Conservation (phyloP, 2,797 vertebrate genomes). For the Carcharodon carcharias region DNA sequence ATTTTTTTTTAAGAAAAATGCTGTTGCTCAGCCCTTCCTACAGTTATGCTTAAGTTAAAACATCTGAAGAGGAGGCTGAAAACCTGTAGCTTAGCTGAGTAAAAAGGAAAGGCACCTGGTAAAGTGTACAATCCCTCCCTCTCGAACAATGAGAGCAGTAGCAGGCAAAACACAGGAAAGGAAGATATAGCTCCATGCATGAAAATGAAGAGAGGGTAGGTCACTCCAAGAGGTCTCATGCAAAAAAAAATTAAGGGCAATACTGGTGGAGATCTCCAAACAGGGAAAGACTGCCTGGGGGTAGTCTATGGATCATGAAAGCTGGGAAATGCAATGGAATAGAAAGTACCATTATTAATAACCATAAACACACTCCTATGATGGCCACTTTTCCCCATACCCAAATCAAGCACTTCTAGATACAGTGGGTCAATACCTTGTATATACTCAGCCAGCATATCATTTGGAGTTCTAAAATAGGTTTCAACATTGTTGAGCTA, state of each 20-base stretch:
- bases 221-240: neutral
- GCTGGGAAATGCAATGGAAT: neutral
- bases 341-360: neutral
- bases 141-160: neutral
- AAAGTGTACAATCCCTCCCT: neutral
- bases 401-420: neutral
- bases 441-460: neutral
- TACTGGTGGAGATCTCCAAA: neutral
- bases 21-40: neutral
- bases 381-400: too few relatives aligned
- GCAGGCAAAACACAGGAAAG: neutral
- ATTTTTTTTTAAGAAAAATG: neutral
- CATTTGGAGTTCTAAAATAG: neutral
- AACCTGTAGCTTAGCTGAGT: neutral
- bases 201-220: neutral
- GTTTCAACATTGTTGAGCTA: too few relatives aligned
- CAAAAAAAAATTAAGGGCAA: neutral
- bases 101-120: neutral
- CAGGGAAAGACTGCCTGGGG: neutral
- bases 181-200: neutral
- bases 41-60: neutral
- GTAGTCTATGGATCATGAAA: neutral
- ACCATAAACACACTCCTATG: neutral
- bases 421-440: neutral
- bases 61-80: neutral